Conservation (phyloP, 1,140 invertebrate species). For the Ooceraea biroi region DNA sequence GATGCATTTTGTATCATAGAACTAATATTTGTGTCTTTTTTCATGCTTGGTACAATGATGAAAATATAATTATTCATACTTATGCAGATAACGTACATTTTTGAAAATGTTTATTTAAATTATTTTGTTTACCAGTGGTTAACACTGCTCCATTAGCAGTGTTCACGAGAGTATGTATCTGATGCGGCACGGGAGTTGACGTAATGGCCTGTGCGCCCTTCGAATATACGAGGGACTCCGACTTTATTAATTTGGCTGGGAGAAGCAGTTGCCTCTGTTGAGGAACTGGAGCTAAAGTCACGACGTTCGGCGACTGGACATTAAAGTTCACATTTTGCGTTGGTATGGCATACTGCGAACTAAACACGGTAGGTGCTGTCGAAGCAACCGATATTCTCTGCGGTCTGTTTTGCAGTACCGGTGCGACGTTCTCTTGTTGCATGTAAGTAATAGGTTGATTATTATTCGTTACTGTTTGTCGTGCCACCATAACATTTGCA, state of each 20-base stretch:
- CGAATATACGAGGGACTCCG: constrained; percentile 84
- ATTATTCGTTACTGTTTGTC: constrained; percentile 54
- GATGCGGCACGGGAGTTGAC: constrained; percentile 84
- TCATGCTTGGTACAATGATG: constrained; percentile 20
- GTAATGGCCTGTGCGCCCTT: constrained; percentile 78
- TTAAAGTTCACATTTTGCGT: constrained; percentile 83
- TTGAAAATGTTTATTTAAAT: background rate
- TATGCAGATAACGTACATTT: constrained; percentile 32
- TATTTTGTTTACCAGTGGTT: constrained; percentile 86
- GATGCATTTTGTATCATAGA: background rate
- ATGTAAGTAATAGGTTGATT: constrained; percentile 64
- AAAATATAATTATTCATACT: background rate
- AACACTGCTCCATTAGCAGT: constrained; percentile 88
- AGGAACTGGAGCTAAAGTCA: constrained; percentile 82
- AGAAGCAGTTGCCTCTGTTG: constrained; percentile 82
- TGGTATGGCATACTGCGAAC: constrained; percentile 82
- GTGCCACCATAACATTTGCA: constrained; percentile 67
- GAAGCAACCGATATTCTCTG: constrained; percentile 78
- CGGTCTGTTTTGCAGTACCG: constrained; percentile 58
- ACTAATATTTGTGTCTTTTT: background rate
- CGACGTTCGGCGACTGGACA: constrained; percentile 81
- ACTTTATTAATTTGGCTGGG: constrained; percentile 85
- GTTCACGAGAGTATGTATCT: constrained; percentile 89
- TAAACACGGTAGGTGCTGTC: constrained; percentile 77
- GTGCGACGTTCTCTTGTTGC: constrained; percentile 65